Percentiles rank a stretch among this genome's conserved stretches.
Evolutionary conservation across 2,113 vertebrate genomes (phyloP).

Genomic region (Myotis lucifugus): DNA sequence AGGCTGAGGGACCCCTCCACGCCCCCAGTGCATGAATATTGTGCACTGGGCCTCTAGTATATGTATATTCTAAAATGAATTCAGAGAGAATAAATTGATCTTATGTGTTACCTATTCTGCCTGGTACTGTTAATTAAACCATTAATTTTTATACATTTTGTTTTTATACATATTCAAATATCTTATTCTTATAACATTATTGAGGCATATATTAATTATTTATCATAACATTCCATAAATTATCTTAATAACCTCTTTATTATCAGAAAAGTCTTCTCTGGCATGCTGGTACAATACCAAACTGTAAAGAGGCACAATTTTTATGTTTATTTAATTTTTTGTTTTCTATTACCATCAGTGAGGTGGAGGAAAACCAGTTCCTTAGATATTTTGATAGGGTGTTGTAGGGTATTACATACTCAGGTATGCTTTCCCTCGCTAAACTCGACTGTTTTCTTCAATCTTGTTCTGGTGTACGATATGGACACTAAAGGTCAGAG

Average conservation of each 20-base stretch:
- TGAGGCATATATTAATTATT: not conserved
- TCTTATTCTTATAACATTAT: not conserved
- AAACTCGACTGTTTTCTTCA: not conserved
- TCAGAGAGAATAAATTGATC: not conserved
- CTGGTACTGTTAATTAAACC: not conserved
- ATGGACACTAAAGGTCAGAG: not conserved
- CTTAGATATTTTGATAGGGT: not conserved
- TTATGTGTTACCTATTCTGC: not conserved
- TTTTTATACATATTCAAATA: not conserved
- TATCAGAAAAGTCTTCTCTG: not conserved
- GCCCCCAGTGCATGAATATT: no score
- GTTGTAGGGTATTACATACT: not conserved
- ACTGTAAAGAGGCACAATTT: not conserved
- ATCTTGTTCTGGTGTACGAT: not conserved
- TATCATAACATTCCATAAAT: not conserved
- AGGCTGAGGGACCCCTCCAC: no score
- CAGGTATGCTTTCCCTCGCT: not conserved
- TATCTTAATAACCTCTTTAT: not conserved
- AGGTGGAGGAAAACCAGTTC: not conserved
- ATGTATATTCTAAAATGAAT: not conserved
- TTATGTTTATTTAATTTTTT: not conserved
- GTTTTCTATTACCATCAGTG: not conserved
- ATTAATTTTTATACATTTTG: not conserved
- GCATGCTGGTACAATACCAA: not conserved
- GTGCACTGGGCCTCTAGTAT: no score